These are phyloP conservation scores for Eumacrocentrus americanus DNA, from an alignment of 2,888 invertebrate genomes.

Conservation along the genomic window DNA sequence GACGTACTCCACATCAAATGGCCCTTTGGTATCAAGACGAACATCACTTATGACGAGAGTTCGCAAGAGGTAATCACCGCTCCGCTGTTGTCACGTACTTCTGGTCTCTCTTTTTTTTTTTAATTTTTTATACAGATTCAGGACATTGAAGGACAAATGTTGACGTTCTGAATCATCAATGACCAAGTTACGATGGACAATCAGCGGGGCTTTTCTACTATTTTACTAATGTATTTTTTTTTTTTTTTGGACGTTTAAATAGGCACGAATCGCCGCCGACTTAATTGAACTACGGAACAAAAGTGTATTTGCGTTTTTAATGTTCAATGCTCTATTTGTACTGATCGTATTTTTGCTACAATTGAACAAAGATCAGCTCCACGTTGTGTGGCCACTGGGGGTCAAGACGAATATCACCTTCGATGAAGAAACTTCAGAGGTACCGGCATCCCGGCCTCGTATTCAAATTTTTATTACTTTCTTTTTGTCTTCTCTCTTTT, in stretches of 20 bases:
- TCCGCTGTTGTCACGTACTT: slow-evolving; percentile 45
- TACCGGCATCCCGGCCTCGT: slow-evolving; percentile 58
- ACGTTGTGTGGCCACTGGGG: slow-evolving; percentile 96
- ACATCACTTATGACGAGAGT: slow-evolving; percentile 88
- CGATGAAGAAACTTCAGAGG: slow-evolving; percentile 92
- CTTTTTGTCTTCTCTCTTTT: slow-evolving; percentile 21
- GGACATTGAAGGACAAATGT: not conserved
- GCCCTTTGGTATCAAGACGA: slow-evolving; percentile 94
- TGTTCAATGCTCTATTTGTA: slow-evolving; percentile 99
- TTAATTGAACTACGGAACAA: slow-evolving; percentile 95
- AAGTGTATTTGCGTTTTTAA: slow-evolving; percentile 97
- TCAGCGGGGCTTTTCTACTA: slow-evolving; percentile 48
- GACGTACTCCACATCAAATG: slow-evolving; percentile 94
- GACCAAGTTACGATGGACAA: slow-evolving; percentile 32
- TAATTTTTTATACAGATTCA: not conserved
- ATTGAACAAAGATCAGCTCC: slow-evolving; percentile 97
- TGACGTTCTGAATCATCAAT: slow-evolving; percentile 17
- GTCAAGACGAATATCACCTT: slow-evolving; percentile 94
- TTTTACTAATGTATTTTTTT: slow-evolving; percentile 51
- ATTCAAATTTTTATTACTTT: slow-evolving; percentile 25
- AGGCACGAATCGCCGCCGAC: slow-evolving; percentile 89
- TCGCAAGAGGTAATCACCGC: slow-evolving; percentile 81
- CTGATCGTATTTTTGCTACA: slow-evolving; percentile 98
- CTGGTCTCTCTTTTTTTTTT: slow-evolving; percentile 4
- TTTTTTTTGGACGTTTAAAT: slow-evolving; percentile 65